Conservation (phyloP, 2,888 invertebrate genomes). For the Protophormia terraenovae region DNA sequence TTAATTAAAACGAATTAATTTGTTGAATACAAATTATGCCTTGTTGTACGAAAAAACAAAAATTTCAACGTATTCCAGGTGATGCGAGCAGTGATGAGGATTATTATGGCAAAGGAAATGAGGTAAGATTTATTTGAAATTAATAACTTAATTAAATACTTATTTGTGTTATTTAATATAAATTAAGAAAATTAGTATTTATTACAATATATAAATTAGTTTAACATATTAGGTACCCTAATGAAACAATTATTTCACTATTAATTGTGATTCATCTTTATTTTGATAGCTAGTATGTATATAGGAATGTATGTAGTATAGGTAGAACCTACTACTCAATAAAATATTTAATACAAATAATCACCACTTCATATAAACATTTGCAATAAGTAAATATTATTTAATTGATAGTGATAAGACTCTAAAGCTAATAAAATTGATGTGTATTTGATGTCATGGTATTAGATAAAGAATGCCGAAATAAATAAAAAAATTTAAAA, state of each 20-base stretch:
- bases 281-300: neutral
- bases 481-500: neutral
- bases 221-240: no score
- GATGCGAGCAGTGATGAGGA: constrained; percentile 12
- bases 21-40: constrained; percentile 59
- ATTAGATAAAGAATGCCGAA: neutral
- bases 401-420: neutral
- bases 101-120: constrained; percentile 36
- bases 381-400: neutral
- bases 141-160: no score
- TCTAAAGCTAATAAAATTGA: neutral
- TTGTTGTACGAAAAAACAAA: constrained; percentile 61
- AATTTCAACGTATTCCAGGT: constrained; percentile 33
- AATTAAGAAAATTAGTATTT: neutral
- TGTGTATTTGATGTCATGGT: neutral
- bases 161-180: no score
- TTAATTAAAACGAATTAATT: neutral
- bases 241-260: neutral
- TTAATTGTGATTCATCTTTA: neutral
- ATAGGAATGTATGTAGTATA: neutral
- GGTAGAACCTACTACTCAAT: neutral
- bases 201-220: no score
- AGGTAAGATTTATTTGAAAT: constrained; percentile 42
- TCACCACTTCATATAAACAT: neutral
- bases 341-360: neutral